These are phyloP conservation scores for Pangasius sanitwongsei DNA, from an alignment of 2,797 vertebrate genomes.

Conservation along the genomic window DNA sequence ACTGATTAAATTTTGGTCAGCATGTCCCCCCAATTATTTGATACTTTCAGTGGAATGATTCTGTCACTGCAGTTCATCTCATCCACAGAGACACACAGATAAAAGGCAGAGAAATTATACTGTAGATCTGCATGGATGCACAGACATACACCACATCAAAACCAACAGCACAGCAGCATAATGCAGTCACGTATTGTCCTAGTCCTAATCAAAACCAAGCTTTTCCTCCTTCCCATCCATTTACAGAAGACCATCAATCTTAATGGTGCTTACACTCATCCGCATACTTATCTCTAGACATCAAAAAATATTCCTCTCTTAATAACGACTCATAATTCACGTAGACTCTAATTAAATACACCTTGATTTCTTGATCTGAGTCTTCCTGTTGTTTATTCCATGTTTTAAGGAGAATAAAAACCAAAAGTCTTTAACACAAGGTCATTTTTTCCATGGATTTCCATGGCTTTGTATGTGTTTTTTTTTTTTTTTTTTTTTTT, in stretches of 20 bases:
- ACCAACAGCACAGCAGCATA: background rate
- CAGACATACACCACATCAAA: background rate
- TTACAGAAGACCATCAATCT: background rate
- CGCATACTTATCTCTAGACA: constrained; percentile 6
- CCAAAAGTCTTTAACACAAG: background rate
- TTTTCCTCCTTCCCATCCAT: constrained; percentile 9
- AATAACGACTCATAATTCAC: background rate
- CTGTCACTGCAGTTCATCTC: too few species aligned
- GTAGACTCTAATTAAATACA: background rate
- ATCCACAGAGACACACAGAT: background rate
- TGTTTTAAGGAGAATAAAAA: constrained; percentile 1
- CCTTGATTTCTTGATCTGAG: background rate
- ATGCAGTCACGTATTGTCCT: background rate
- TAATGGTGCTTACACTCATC: constrained; percentile 8
- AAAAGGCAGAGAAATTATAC: background rate
- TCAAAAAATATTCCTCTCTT: background rate
- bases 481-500: background rate
- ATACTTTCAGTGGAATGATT: background rate
- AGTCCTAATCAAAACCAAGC: constrained; percentile 8
- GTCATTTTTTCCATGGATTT: constrained; percentile 31
- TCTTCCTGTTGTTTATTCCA: background rate
- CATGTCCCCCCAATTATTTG: background rate
- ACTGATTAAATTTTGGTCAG: background rate
- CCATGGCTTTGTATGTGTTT: background rate
- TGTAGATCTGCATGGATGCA: background rate